These are phyloP conservation scores for Leptoteleia sp. DNA, from an alignment of 1,140 invertebrate genomes.

Conservation along the genomic window DNA sequence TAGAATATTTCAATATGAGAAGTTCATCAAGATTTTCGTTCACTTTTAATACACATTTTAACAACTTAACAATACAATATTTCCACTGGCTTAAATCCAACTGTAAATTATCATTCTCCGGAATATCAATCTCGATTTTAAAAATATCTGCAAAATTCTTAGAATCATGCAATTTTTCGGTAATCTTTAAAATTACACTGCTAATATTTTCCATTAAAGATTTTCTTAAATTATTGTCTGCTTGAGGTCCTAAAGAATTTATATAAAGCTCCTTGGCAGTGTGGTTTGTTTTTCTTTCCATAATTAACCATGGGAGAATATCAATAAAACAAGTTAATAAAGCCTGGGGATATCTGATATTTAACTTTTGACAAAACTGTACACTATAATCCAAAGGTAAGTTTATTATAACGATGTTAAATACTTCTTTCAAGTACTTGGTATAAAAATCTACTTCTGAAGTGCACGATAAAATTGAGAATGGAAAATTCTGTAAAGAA, in stretches of 20 bases:
- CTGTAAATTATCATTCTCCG: constrained; percentile 1
- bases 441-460: constrained; percentile 27
- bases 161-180: constrained; percentile 52
- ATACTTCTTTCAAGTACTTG: constrained; percentile 40
- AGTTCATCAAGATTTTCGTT: constrained; percentile 32
- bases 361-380: constrained; percentile 21
- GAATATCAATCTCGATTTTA: constrained; percentile 20
- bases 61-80: constrained; percentile 26
- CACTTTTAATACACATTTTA: constrained; percentile 10
- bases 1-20: constrained; percentile 20
- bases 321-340: constrained; percentile 37
- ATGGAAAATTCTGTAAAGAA: constrained; percentile 33
- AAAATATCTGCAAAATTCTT: constrained; percentile 42
- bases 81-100: constrained; percentile 32
- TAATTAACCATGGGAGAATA: constrained; percentile 51
- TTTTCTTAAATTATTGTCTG: constrained; percentile 28
- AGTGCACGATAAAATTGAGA: constrained; percentile 24
- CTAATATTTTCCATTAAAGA: constrained; percentile 25
- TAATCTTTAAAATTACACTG: constrained; percentile 37
- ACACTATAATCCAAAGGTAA: constrained; percentile 23
- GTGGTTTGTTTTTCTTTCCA: constrained; percentile 1
- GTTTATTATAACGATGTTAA: constrained; percentile 33
- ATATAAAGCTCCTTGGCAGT: constrained; percentile 19
- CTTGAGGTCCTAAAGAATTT: constrained; percentile 42
- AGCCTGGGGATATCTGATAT: constrained; percentile 20